Evolutionary conservation across 2,113 vertebrate species (phyloP), one percentile per base, ranked within the genome.

Genomic region (Acanthisitta chloris): DNA sequence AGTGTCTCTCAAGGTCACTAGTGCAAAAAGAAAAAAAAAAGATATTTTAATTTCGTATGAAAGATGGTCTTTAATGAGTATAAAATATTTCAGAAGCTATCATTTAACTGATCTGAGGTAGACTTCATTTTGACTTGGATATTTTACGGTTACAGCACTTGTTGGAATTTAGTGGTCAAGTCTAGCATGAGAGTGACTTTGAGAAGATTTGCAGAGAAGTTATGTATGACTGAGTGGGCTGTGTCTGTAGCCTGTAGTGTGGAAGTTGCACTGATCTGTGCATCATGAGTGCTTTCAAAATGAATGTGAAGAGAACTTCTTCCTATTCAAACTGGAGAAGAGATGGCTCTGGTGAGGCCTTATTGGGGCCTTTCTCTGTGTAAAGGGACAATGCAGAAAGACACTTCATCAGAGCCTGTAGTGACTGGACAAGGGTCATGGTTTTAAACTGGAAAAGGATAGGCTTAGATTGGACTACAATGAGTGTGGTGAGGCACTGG

Each of bases 401-500:
- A 42, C 9, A 38, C 71, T 57, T 62, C 5, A 34, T 7, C 4
- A 16, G 29, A 4, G 6, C 49, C 17, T 55, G 20, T 40, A 28
- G 18, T 9, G 25, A 33, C 16, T 24, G 33, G n/a, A 45, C 29
- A 43, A 57, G n/a, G 28, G 45, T 7, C 12, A 48, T 0, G 0
- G 28, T 28, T 55, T 49, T 67, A 40, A 65, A 45, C 8, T 28
- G 49, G 7, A 17, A 36, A 4, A 38, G 3, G 1, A 3, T 24
- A 16, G 9, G 2, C 49, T 40, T 20, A 12, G 28, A 2, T 3
- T 28, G 26, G 34, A 8, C 5, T 21, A 5, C 29, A 7, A 3
- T 57, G 42, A 78, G 6, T 0, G 0, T 17, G 23, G 4, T 2
- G 1, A 64, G 5, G 1, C 7, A 2, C 26, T 79, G 66, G 33